Percentiles rank a stretch among this genome's conserved stretches.
phyloP scores from a whole-genome alignment of 2,797 vertebrate genomes.

The Sebastiscus albofasciatus region DNA sequence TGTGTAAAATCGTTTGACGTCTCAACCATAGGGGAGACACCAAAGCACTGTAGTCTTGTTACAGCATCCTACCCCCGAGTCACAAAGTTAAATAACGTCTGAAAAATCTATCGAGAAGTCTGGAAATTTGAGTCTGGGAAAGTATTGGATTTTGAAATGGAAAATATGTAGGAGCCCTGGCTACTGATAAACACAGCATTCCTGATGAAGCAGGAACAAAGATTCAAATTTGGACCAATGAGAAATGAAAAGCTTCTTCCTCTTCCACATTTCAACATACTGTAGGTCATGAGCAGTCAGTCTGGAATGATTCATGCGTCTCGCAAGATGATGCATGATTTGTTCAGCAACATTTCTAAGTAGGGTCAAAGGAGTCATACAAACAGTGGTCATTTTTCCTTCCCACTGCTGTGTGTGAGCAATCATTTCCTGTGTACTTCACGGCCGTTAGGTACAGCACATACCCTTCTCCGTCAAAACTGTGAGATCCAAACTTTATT shows the following conservation, averaged over 20 bases:
- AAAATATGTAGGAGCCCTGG: not conserved
- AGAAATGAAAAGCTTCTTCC: not conserved
- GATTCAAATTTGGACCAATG: not conserved
- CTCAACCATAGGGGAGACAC: no score
- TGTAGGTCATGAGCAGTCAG: not conserved
- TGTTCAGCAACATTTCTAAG: slow-evolving; percentile 21
- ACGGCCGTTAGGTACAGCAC: not conserved
- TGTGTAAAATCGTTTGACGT: no score
- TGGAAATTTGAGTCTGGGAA: no score
- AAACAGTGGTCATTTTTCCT: slow-evolving; percentile 24
- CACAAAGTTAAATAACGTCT: no score
- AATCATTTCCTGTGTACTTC: slow-evolving; percentile 67
- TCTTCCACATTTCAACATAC: slow-evolving; percentile 19
- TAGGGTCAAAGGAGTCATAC: slow-evolving; percentile 24
- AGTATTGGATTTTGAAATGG: no score
- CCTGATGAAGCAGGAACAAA: not conserved
- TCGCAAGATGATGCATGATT: slow-evolving; percentile 37
- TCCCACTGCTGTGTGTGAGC: slow-evolving; percentile 41
- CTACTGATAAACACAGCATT: not conserved
- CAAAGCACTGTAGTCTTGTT: no score
- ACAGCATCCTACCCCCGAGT: no score
- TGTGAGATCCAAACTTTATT: slow-evolving; percentile 4
- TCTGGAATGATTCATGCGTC: slow-evolving; percentile 58
- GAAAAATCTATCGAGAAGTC: no score
- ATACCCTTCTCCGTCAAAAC: not conserved